Evolutionary conservation across 92 coral and sea anemone species (phyloP), one percentile per base, ranked within the genome.

Genomic region (Nematostella vectensis): DNA sequence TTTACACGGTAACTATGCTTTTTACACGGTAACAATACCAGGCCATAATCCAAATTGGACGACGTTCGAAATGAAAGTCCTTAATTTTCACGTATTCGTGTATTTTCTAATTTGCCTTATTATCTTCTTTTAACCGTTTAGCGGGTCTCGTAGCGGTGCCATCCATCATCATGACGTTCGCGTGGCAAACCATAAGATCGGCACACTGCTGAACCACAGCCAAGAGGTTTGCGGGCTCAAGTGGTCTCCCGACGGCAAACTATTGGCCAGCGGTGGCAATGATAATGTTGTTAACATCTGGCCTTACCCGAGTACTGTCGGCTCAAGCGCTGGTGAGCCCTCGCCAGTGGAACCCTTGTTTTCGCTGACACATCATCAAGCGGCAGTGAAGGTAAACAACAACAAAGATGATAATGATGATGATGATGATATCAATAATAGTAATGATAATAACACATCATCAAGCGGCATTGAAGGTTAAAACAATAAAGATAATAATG

Each of bases 261-360:
- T 85, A 37, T 62, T 91, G 63, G 98, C 98, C 11, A 91, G 98
- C 55, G 98, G 98, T 31, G 98, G 96, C 20, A 91, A 91, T 68
- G 98, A 91, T 53, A 91, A 91, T 56, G 69, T 91, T 55, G 67
- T 91, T 47, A 91, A 86, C 60, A 87, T 91, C 31, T 91, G 96
- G 93, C 62, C 87, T 20, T 72, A 75, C 22, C 44, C 74, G 22
- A 57, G 57, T 23, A 28, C 48, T 13, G 29, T 65, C 0, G 50
- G 33, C 20, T 36, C 17, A 3, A 45, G 17, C 4, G 33, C 72
- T 8, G 61, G 18, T 6, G 36, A 64, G 40, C 6, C 16, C 15
- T 2, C 57, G 20, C 23, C 54, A 15, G 61, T 51, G 17, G 26
- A 11, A 44, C 96, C 96, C 12, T 53, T 91, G 25, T 76, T 82